Evolutionary conservation across 1,140 invertebrate genomes (phyloP), one percentile per base, ranked within the genome.

Genomic region (Brachionus asplanchnoidis): DNA sequence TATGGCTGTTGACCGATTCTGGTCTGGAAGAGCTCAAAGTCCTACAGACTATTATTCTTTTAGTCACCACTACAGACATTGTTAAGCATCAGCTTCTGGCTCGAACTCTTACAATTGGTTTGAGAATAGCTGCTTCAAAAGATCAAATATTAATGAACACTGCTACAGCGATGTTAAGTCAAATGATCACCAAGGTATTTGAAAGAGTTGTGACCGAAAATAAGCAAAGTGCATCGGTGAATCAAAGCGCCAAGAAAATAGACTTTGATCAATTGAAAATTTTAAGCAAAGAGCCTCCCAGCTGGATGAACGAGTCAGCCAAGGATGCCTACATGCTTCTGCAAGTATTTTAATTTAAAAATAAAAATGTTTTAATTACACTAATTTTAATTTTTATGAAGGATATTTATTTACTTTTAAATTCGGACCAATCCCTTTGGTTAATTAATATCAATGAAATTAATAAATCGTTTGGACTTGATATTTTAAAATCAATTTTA

Each of bases 131-230:
- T 89, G 95, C 96, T 87, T 93, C 95, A 7, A 95, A 97, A 91
- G 94, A 98, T 91, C 92, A 93, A 26, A 96, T 94, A 82, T 97
- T 95, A 56, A 95, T 95, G 36, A 98, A 98, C 88, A 97, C 97
- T 60, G 97, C 97, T 3, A 96, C 96, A 32, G 97, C 97, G 11
- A 98, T 97, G 28, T 95, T 99, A 4, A 91, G 97, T 65, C 97
- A 99, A 88, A 90, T 99, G 60, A 96, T 98, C n/a, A 95, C 95
- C 56, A 91, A 96, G 60, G 95, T 99, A 0, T 99, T 98, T 92
- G 97, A 99, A 89, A 91, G 97, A 84, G 95, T 97, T 14, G 91
- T 95, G 36, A 88, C 89, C n/a, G 92, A 92, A 86, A 91, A 92
- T 86, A 88, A 87, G 46, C 85, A 85, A 53, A 88, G 87, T 88